Evolutionary conservation across 2,797 vertebrate genomes (phyloP).

Genomic region (Sphaeramia orbicularis): DNA sequence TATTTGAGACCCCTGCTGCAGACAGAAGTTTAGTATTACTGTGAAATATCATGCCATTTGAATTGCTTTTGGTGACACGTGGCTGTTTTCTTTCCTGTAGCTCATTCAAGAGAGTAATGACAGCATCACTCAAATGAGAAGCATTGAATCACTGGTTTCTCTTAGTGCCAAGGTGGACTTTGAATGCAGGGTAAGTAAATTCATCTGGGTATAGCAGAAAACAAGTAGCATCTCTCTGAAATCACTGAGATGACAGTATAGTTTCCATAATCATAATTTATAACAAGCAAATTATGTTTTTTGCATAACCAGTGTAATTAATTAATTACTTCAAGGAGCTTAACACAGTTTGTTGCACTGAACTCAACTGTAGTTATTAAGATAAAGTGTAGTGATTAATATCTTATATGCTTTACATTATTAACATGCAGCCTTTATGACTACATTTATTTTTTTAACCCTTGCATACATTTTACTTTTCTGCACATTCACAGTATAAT

Average conservation of each 20-base stretch:
- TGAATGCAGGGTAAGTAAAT: constrained; percentile 91
- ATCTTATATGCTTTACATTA: too few species aligned
- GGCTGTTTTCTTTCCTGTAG: constrained; percentile 67
- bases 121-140: constrained; percentile 95
- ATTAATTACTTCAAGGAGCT: neutral
- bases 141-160: constrained; percentile 93
- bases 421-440: too few species aligned
- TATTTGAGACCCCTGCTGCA: too few species aligned
- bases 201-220: neutral
- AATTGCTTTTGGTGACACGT: too few species aligned
- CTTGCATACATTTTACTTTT: too few species aligned
- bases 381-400: too few species aligned
- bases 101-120: constrained; percentile 95
- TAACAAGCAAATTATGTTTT: too few species aligned
- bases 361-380: neutral
- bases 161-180: constrained; percentile 97
- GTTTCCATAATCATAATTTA: neutral
- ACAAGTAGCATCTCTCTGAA: neutral
- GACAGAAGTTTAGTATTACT: neutral
- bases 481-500: too few species aligned
- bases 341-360: neutral
- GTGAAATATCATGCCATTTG: neutral
- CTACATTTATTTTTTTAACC: too few species aligned
- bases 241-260: neutral
- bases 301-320: too few species aligned